Evolutionary conservation across 2,113 vertebrate genomes (phyloP), one percentile per base, ranked within the genome.

Genomic region (Ammodytes dubius): DNA sequence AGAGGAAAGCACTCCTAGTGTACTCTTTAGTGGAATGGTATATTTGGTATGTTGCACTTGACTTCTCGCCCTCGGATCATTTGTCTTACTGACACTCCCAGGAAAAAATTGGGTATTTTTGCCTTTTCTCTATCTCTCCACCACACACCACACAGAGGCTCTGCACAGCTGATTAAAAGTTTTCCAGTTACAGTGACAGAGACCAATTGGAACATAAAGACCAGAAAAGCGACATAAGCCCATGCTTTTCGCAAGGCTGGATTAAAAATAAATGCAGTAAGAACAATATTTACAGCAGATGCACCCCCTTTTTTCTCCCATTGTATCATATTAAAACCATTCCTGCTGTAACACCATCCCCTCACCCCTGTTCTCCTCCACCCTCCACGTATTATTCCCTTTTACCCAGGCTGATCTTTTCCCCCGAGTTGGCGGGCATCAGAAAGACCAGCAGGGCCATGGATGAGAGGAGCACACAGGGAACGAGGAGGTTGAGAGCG

Each of bases 381-480:
- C 58, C 63, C n/a, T 46, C 11, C 6, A 46, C 2, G 59, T 64
- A 17, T 35, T 71, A 58, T 68, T 77, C 69, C 93, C 27, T 27
- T 27, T 93, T 84, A 94, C 93, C 93, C 0, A 94, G 86, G 79
- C 93, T 94, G 73, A 94, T 94, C 84, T 94, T 94, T 85, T 94
- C 93, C 50, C 93, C 93, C 0, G 92, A 94, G 84, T 89, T 93
- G 69, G 92, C 92, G 0, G 93, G 93, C 1, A 94, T 89, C 81
- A 94, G 75, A 57, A 94, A 94, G 47, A 90, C 82, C 60, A 94
- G 58, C 49, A 94, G 87, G 45, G 93, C 94, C 92, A 94, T 94
- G 80, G 92, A 92, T 67, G 93, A 94, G 57, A 94, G 92, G 7
- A 94, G 92, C n/a, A 94, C 92, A 13, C 90, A 93, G 7, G 92